Conservation (phyloP, 2,113 vertebrate genomes). For the Trematocara marginatum region DNA sequence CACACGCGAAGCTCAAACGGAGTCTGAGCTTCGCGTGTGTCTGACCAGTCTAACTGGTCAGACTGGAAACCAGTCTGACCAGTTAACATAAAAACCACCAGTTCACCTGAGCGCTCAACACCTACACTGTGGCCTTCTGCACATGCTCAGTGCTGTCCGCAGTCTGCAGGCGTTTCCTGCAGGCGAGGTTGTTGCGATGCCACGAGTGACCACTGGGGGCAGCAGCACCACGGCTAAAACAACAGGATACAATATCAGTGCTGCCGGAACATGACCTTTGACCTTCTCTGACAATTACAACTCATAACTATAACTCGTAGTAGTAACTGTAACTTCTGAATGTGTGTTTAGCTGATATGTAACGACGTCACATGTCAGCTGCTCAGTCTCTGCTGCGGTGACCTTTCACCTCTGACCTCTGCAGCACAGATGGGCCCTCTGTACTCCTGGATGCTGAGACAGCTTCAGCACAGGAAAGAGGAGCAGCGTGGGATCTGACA, state of each 20-base stretch:
- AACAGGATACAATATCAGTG: background rate
- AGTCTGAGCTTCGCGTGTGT: no score
- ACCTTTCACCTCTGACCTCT: background rate
- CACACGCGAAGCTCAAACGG: background rate
- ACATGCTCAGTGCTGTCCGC: background rate
- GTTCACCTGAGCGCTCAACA: background rate
- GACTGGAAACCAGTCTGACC: background rate
- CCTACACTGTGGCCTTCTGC: background rate
- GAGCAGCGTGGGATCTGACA: background rate
- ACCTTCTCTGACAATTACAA: accelerated
- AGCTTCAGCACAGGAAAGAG: background rate
- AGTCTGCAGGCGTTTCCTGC: background rate
- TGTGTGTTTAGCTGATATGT: background rate
- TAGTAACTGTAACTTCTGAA: background rate
- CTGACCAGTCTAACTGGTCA: no score
- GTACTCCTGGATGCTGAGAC: background rate
- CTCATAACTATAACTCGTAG: background rate
- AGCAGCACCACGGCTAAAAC: accelerated
- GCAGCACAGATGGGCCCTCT: background rate
- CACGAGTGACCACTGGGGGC: background rate
- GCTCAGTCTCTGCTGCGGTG: background rate
- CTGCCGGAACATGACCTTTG: background rate
- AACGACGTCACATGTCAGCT: background rate
- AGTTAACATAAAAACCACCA: background rate
- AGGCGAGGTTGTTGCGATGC: background rate